phyloP scores from a whole-genome alignment of 2,113 vertebrate species.

The Martes martes region DNA sequence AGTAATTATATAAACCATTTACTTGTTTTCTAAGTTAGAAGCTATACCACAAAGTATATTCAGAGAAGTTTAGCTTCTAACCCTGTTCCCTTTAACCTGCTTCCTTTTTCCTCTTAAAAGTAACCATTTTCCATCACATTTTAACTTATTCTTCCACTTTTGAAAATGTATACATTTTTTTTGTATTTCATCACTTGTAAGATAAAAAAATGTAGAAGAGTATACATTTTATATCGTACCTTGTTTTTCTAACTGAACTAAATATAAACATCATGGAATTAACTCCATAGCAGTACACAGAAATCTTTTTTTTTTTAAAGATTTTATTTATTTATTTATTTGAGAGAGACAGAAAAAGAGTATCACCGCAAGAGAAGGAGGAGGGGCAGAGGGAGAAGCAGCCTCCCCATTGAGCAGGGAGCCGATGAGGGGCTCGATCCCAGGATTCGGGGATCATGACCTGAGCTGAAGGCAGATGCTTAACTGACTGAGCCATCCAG shows the following conservation, averaged over 20 bases:
- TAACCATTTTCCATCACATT: not conserved
- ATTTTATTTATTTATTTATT: not conserved
- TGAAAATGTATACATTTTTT: not conserved
- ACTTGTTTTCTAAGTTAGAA: not conserved
- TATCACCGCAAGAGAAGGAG: no score
- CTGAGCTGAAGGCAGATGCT: not conserved
- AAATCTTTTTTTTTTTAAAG: not conserved
- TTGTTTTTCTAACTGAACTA: not conserved
- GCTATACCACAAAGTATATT: not conserved
- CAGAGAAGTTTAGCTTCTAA: not conserved
- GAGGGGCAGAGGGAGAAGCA: not conserved
- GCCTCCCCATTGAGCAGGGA: not conserved
- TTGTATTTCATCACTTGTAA: not conserved
- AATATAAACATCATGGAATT: not conserved
- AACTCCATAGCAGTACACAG: not conserved
- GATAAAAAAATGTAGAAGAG: slow-evolving; percentile 1
- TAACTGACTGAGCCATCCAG: not conserved
- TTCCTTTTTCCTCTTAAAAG: not conserved
- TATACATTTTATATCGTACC: not conserved
- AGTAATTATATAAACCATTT: not conserved
- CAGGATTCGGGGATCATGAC: not conserved
- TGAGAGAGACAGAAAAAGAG: not conserved
- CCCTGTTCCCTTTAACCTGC: not conserved
- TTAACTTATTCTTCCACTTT: slow-evolving; percentile 13
- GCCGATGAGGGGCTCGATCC: not conserved